Evolutionary conservation across 2,113 vertebrate species (phyloP), one percentile per base, ranked within the genome.

Genomic region (Agapornis roseicollis): DNA sequence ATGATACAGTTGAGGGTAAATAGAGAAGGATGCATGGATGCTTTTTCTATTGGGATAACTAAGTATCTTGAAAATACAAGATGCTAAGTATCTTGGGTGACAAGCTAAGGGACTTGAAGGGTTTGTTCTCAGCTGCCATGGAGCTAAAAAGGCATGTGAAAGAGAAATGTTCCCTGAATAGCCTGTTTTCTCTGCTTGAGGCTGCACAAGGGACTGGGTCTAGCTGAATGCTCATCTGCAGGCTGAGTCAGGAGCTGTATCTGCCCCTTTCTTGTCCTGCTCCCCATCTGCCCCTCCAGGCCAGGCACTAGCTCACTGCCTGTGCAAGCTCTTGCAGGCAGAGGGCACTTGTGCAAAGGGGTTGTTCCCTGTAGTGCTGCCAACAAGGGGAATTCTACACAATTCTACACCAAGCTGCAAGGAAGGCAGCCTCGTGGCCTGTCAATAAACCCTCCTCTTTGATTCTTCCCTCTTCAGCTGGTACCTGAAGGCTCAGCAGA

Each of bases 401-500:
- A 33, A 12, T 33, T 33, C 53, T 31, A 31, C 52, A 55, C 17
- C 29, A 19, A 31, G 17, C 23, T 22, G 24, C 5, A 16, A 25
- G 27, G 55, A 61, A 39, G 13, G 47, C 23, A 69, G 39, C 68
- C 23, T 74, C 46, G 17, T 82, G 73, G 46, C 50, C 86, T 74
- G 46, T 65, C 52, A 44, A 35, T 96, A 49, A 63, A 42, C 4
- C 31, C n/a, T 63, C 85, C 35, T 68, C 20, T 84, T 61, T 91
- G 29, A 13, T 87, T 82, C 44, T 90, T 80, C 42, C 27, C 56
- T 72, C 65, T 64, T 97, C 78, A 99, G 99, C 95, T 99, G 99
- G 99, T 99, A 99, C 96, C 97, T 99, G 97, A 99, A 99, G 97
- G 99, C 99, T 76, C 99, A 99, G 96, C 99, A 99, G 90, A 99